Conservation (phyloP, 2,888 invertebrate genomes). For the Timandra comae region DNA sequence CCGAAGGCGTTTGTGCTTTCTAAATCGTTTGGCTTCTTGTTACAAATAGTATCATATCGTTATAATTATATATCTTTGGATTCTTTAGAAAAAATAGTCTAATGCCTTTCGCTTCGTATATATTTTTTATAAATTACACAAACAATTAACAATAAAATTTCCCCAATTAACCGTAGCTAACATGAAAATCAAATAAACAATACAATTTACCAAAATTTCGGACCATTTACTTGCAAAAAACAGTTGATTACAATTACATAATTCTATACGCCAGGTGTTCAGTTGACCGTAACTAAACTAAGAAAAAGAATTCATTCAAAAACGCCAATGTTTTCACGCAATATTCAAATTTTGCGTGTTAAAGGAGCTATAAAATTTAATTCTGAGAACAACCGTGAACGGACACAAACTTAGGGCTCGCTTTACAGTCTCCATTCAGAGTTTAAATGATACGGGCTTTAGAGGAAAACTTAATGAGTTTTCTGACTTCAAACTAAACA, state of each 20-base stretch:
- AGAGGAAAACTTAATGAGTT: conserved; percentile 30
- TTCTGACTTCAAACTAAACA: conserved; percentile 19
- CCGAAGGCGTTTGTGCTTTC: conserved; percentile 42
- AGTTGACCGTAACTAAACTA: conserved; percentile 15
- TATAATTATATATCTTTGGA: too few species aligned
- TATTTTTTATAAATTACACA: too few species aligned
- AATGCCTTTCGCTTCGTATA: too few species aligned
- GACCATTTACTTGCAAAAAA: too few species aligned
- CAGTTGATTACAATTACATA: conserved; percentile 16
- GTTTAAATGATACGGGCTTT: conserved; percentile 18
- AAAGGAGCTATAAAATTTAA: conserved; percentile 50
- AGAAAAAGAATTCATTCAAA: conserved; percentile 27
- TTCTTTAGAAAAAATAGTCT: too few species aligned
- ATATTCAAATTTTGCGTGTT: conserved; percentile 49
- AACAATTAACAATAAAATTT: too few species aligned
- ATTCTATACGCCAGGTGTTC: conserved; percentile 17
- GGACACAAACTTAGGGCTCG: conserved; percentile 38
- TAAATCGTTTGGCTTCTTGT: conserved; percentile 41
- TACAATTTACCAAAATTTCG: too few species aligned
- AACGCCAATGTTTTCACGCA: conserved; percentile 31
- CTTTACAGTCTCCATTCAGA: conserved; percentile 23
- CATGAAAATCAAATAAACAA: too few species aligned
- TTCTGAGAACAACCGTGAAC: conserved; percentile 46
- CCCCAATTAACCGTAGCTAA: too few species aligned
- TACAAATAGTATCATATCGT: background rate